A percentile compares a stretch with the other conserved stretches of the same genome.
Conservation (phyloP, 2,797 vertebrate genomes). For the Mastacembelus armatus region DNA sequence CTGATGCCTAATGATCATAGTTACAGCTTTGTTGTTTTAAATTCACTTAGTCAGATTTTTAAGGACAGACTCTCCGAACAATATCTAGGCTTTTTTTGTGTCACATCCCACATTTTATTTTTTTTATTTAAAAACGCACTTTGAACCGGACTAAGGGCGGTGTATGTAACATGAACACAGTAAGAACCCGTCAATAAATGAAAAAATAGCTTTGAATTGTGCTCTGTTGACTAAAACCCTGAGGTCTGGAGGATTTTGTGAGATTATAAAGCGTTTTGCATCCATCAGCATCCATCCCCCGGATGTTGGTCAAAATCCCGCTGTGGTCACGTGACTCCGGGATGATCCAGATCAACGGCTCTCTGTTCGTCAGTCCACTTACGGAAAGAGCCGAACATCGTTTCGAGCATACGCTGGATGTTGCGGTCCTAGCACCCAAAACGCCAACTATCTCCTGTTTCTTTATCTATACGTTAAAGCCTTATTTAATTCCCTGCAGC, state of each 20-base stretch:
- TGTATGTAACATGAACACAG: no score
- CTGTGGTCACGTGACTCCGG: constrained; percentile 79
- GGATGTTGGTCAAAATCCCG: constrained; percentile 38
- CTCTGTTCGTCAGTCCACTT: constrained; percentile 16
- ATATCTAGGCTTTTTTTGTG: no score
- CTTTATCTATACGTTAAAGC: neutral
- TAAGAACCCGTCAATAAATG: neutral
- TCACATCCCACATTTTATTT: no score
- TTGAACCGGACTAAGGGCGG: no score
- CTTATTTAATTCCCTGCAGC: neutral
- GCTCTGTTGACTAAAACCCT: neutral
- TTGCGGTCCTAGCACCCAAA: constrained; percentile 17
- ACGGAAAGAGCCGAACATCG: constrained; percentile 36
- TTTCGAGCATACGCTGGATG: constrained; percentile 53
- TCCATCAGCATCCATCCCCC: constrained; percentile 22
- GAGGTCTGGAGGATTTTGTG: neutral
- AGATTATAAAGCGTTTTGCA: constrained; percentile 4
- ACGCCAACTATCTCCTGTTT: neutral
- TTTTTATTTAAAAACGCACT: no score
- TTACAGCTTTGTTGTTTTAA: no score
- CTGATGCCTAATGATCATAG: no score
- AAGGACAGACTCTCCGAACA: no score
- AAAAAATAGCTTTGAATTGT: neutral
- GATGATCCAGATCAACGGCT: constrained; percentile 75
- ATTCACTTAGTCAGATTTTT: no score